phyloP scores from a whole-genome alignment of 1,140 invertebrate species.

The Leguminivora glycinivorella region DNA sequence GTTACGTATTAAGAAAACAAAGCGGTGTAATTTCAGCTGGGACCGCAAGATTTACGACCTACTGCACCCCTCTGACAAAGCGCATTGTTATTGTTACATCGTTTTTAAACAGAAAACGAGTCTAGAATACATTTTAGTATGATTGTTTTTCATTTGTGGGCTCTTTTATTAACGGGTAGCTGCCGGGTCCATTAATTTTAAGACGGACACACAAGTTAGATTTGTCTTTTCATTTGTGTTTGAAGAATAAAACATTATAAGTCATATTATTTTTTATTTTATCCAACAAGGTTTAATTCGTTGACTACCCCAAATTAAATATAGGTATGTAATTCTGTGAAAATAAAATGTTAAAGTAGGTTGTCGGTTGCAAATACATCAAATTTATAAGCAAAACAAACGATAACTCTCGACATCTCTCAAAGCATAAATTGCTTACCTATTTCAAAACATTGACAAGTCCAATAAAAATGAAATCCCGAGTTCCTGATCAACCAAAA shows the following conservation, averaged over 20 bases:
- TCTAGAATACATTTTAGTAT: neutral
- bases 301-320: no score
- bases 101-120: neutral
- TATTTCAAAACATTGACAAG: neutral
- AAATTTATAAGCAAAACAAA: no score
- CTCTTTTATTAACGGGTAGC: neutral
- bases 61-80: constrained; percentile 50
- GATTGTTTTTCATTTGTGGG: neutral
- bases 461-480: neutral
- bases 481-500: neutral
- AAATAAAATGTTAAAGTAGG: no score
- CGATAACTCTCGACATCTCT: neutral
- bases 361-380: no score
- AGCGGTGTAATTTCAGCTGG: constrained; percentile 64
- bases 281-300: no score
- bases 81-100: constrained; percentile 37
- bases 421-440: neutral
- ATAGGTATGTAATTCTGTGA: no score
- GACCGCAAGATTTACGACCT: constrained; percentile 68
- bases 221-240: no score
- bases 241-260: no score
- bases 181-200: no score
- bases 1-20: constrained; percentile 65
- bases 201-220: no score
- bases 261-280: no score